A percentile compares a stretch with the other conserved stretches of the same genome.
These are phyloP conservation scores for Ovibos moschatus DNA, from an alignment of 2,113 vertebrate genomes.

Conservation along the genomic window DNA sequence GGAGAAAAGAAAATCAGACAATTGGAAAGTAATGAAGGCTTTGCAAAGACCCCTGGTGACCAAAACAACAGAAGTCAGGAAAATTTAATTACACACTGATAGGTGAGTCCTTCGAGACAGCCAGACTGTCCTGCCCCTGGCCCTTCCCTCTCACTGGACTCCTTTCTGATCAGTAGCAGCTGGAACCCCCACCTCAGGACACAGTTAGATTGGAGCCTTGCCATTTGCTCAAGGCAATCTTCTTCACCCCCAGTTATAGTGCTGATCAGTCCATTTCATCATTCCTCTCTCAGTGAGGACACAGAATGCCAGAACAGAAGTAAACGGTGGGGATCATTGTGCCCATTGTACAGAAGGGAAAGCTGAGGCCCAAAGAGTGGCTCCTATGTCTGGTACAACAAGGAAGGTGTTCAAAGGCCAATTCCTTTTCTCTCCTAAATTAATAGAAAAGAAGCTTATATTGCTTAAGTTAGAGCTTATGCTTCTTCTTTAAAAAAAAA, in stretches of 20 bases:
- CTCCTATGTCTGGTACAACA: fast-evolving
- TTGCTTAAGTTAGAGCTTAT: background rate
- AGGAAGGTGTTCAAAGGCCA: fast-evolving
- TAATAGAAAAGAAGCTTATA: background rate
- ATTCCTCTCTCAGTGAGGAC: background rate
- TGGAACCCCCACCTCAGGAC: background rate
- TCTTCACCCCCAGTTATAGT: fast-evolving
- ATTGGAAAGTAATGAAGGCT: conserved; percentile 35
- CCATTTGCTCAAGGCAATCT: background rate
- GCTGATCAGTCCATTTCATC: fast-evolving
- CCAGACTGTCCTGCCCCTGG: background rate
- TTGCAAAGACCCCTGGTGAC: conserved; percentile 33
- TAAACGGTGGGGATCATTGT: fast-evolving
- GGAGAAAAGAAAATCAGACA: background rate
- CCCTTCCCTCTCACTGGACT: background rate
- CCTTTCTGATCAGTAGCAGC: background rate
- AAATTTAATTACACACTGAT: background rate
- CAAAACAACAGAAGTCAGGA: background rate
- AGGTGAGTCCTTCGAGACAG: background rate
- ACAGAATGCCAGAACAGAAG: background rate
- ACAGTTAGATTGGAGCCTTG: fast-evolving
- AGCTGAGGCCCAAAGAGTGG: background rate
- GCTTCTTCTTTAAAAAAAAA: background rate
- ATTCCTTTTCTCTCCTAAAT: background rate
- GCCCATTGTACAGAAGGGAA: background rate